Evolutionary conservation across 2,797 vertebrate species (phyloP).

Genomic region (Gallirallus australis): DNA sequence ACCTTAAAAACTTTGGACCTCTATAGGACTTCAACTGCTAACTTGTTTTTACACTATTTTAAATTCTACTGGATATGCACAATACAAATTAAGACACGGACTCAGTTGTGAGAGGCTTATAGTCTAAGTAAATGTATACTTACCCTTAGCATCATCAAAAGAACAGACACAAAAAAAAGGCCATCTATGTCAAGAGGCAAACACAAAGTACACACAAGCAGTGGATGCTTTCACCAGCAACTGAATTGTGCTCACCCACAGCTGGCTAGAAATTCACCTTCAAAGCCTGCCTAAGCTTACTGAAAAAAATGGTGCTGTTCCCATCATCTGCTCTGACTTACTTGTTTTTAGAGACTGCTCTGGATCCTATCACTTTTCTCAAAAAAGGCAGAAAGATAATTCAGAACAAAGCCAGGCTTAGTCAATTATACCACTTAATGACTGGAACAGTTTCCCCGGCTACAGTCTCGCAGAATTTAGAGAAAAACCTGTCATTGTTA

Average conservation of each 20-base stretch:
- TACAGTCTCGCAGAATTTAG: not conserved
- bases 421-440: not conserved
- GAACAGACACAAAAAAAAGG: not conserved
- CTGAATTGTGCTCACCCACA: not conserved
- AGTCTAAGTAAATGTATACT: not conserved
- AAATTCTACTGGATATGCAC: rapidly evolving
- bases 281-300: not conserved
- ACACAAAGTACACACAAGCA: not conserved
- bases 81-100: not conserved
- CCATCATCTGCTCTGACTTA: not conserved
- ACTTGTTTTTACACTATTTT: not conserved
- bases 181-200: not conserved
- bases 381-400: not conserved
- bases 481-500: not conserved
- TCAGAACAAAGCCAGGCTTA: not conserved
- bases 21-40: not conserved
- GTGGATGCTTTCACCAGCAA: not conserved
- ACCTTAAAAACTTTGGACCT: not conserved
- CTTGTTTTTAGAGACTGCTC: not conserved
- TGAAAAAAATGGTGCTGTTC: not conserved
- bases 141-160: not conserved
- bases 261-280: not conserved
- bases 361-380: not conserved
- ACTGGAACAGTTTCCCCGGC: not conserved
- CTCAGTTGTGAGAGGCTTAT: not conserved